Evolutionary conservation across 2,797 vertebrate species (phyloP).

Genomic region (Neolamprologus multifasciatus): DNA sequence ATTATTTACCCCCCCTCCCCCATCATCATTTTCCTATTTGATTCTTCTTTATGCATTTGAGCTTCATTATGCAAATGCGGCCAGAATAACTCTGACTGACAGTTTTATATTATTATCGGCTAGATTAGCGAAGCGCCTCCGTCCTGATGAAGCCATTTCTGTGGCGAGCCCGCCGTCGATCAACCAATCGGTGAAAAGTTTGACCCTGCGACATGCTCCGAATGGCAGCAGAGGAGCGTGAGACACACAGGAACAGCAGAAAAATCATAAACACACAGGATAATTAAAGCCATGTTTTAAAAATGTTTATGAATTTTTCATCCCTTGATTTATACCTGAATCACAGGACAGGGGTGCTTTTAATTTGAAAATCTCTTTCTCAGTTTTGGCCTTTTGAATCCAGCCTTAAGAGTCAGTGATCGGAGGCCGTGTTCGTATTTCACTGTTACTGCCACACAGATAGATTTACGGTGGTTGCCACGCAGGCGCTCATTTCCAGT

Average conservation of each 20-base stretch:
- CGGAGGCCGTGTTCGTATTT: background rate
- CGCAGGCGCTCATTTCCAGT: conserved; percentile 65
- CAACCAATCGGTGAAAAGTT: background rate
- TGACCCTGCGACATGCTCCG: background rate
- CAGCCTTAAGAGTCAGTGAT: background rate
- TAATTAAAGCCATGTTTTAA: background rate
- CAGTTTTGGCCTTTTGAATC: background rate
- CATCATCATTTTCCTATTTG: background rate
- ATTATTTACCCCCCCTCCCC: background rate
- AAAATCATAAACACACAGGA: background rate
- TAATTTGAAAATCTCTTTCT: background rate
- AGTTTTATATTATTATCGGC: background rate
- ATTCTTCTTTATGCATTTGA: background rate
- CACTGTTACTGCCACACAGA: background rate
- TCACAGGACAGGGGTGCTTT: background rate
- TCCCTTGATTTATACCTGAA: background rate
- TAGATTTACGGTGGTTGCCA: conserved; percentile 67
- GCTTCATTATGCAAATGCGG: background rate
- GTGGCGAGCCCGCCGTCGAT: background rate
- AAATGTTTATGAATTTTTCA: background rate
- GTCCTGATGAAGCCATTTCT: background rate
- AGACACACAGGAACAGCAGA: background rate
- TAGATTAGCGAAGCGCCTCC: background rate
- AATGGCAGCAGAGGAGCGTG: background rate
- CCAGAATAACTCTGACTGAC: background rate